Evolutionary conservation across 2,113 vertebrate genomes (phyloP), one percentile per base, ranked within the genome.

Genomic region (Notiomystis cincta): DNA sequence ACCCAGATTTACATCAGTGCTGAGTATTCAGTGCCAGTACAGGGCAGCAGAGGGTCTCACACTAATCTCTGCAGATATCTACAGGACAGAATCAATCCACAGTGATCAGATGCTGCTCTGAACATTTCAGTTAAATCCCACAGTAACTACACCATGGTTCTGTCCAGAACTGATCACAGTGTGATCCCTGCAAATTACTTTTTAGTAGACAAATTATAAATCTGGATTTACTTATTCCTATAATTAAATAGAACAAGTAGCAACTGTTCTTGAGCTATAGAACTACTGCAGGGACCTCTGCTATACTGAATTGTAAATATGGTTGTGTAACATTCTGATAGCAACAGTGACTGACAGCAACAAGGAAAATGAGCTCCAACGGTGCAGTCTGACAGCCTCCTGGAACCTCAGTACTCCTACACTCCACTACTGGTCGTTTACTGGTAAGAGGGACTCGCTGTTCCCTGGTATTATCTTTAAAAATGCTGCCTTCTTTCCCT

Each of bases 81-180:
- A 7, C 1, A n/a, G 81, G 37, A 50, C 20, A 42, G 35, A 30
- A 82, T 19, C 0, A 0, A 84, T 38, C 69, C 65, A 78, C 35
- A 48, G 33, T 3, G 42, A 73, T 66, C 60, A 58, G 50, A 62
- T 27, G 28, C 15, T 6, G 11, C 30, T 20, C 42, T 18, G 11
- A 79, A 85, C 25, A 48, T n/a, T 60, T 65, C 64, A 82, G 58
- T 19, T 60, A 92, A 85, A 79, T 51, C 42, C 50, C 79, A 85
- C 0, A 0, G 60, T 42, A 87, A 48, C 40, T 21, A 33, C 37
- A 7, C 37, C 37, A 9, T 5, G 23, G 47, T 64, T 50, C 51
- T 73, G 31, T 25, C 30, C 65, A 73, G 50, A 78, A 61, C 10
- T 13, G 33, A 85, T 38, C 69, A 56, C 50, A 42, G 5, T 28